A percentile compares a stretch with the other conserved stretches of the same genome.
phyloP scores from a whole-genome alignment of 2,888 invertebrate species.

The Xestia xanthographa region DNA sequence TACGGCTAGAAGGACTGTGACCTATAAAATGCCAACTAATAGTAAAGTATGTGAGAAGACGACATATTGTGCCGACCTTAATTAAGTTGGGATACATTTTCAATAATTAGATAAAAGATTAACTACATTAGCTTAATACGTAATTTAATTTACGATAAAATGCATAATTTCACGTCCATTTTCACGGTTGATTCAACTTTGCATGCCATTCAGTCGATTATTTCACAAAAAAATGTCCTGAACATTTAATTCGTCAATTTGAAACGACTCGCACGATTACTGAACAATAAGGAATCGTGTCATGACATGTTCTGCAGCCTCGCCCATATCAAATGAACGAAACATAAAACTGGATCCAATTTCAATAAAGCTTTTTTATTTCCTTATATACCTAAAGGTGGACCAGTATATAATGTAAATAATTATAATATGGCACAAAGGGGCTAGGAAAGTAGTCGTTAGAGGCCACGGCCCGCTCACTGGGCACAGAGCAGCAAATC shows the following conservation, averaged over 20 bases:
- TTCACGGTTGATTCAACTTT: constrained; percentile 18
- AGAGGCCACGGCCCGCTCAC: constrained; percentile 82
- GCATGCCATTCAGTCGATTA: not conserved
- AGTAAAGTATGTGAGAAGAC: not conserved
- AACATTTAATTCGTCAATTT: constrained; percentile 6
- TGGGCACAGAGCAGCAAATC: constrained; percentile 37
- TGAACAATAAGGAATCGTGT: constrained; percentile 21
- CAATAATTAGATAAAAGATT: not conserved
- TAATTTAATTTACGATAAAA: constrained; percentile 14
- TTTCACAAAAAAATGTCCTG: constrained; percentile 29
- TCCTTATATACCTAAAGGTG: constrained; percentile 65
- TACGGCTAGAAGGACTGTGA: not conserved
- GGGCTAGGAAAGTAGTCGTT: constrained; percentile 81
- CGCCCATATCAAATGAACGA: constrained; percentile 16
- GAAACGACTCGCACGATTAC: constrained; percentile 26
- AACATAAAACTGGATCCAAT: constrained; percentile 20
- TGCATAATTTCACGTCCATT: constrained; percentile 18
- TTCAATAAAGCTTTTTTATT: constrained; percentile 57
- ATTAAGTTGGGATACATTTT: not conserved
- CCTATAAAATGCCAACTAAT: not conserved
- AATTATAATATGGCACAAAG: constrained; percentile 71
- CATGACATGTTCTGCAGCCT: not conserved
- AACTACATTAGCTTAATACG: not conserved
- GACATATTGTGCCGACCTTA: no score
- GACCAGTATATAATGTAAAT: constrained; percentile 69